These are phyloP conservation scores for Mycteria americana DNA, from an alignment of 2,797 vertebrate genomes.

Conservation along the genomic window DNA sequence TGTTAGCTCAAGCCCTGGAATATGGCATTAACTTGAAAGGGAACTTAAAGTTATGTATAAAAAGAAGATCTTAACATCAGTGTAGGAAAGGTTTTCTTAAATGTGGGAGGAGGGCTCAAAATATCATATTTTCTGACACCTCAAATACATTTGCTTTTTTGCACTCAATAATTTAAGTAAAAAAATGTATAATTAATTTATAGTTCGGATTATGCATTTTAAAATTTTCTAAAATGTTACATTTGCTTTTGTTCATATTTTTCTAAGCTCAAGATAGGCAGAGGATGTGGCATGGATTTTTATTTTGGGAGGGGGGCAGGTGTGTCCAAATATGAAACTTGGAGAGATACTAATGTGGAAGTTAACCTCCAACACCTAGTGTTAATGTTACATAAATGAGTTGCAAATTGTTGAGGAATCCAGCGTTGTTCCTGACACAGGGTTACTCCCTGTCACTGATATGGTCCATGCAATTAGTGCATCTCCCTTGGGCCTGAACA, in stretches of 20 bases:
- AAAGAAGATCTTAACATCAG: neutral
- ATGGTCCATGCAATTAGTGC: neutral
- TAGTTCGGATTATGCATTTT: neutral
- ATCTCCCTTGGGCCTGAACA: neutral
- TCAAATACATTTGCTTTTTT: neutral
- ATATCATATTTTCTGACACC: neutral
- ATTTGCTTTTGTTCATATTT: neutral
- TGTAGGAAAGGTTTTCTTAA: neutral
- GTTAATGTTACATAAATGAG: no score
- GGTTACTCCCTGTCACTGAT: neutral
- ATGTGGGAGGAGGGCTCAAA: neutral
- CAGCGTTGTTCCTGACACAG: neutral
- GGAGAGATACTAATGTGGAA: neutral
- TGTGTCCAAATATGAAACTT: neutral
- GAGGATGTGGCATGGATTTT: neutral
- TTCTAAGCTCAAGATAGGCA: neutral
- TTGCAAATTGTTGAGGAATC: neutral
- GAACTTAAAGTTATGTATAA: neutral
- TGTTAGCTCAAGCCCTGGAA: neutral
- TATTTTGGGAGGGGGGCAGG: neutral
- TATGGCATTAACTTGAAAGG: neutral
- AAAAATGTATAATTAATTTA: neutral
- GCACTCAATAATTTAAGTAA: neutral
- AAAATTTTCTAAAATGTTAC: neutral
- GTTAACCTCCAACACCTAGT: neutral